A percentile compares a stretch with the other conserved stretches of the same genome.
Conservation (phyloP, 2,888 invertebrate genomes). For the Spilosoma lubricipeda region DNA sequence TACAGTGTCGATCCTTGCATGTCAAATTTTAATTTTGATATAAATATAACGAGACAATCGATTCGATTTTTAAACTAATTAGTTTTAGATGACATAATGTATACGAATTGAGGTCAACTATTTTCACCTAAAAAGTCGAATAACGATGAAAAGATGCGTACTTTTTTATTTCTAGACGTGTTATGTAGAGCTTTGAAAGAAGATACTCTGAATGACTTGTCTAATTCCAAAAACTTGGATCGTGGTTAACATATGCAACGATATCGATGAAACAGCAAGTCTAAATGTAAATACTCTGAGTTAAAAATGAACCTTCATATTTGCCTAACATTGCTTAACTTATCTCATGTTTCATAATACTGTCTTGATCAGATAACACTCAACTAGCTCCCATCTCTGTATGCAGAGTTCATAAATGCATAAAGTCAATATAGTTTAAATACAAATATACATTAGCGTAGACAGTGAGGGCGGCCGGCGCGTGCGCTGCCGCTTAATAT, state of each 20-base stretch:
- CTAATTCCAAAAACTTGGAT: not conserved
- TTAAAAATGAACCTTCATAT: conserved; percentile 18
- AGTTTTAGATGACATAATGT: not conserved
- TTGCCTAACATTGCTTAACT: conserved; percentile 20
- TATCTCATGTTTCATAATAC: conserved; percentile 32
- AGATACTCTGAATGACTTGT: not conserved
- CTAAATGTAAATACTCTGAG: not conserved
- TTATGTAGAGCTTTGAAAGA: not conserved
- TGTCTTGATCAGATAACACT: conserved; percentile 44
- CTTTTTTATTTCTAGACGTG: not conserved
- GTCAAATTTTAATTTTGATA: not conserved
- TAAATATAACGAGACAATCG: not conserved
- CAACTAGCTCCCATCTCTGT: conserved; percentile 29
- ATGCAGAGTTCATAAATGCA: conserved; percentile 57
- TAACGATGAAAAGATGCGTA: not conserved
- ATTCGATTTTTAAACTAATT: not conserved
- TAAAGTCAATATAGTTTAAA: conserved; percentile 60
- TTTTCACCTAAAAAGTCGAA: not conserved
- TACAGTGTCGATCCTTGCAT: not conserved
- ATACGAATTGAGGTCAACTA: not conserved
- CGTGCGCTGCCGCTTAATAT: conserved; percentile 58
- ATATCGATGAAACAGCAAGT: not conserved
- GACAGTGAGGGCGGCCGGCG: conserved; percentile 58
- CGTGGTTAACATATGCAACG: not conserved
- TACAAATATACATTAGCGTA: conserved; percentile 60